phyloP scores from a whole-genome alignment of 2,888 invertebrate genomes.

The Podotricha telesiphe region DNA sequence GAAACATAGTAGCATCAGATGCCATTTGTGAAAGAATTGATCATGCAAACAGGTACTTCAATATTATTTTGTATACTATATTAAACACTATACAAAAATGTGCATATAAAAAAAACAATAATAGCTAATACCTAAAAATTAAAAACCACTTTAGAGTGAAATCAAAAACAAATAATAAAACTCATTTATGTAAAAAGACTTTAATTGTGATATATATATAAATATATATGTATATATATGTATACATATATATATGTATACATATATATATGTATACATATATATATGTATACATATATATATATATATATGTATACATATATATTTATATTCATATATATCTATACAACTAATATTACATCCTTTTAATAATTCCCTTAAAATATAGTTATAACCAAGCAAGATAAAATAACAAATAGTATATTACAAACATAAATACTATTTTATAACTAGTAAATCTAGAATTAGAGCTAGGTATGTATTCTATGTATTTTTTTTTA shows the following conservation, averaged over 20 bases:
- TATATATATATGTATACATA: too few species aligned
- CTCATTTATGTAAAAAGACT: constrained; percentile 29
- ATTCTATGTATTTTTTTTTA: constrained; percentile 23
- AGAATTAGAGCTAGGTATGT: constrained; percentile 37
- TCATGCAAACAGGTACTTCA: constrained; percentile 69
- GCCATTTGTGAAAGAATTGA: constrained; percentile 81
- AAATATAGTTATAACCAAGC: constrained; percentile 32
- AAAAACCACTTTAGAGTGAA: too few species aligned
- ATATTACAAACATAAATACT: constrained; percentile 39
- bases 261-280: too few species aligned
- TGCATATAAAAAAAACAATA: too few species aligned
- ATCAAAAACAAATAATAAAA: neutral
- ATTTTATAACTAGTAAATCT: constrained; percentile 39
- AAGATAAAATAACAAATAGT: constrained; percentile 37
- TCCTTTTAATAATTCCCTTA: constrained; percentile 38
- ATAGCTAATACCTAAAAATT: too few species aligned
- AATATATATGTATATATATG: too few species aligned
- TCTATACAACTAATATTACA: constrained; percentile 37
- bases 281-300: too few species aligned
- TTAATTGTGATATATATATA: constrained; percentile 46
- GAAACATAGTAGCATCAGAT: constrained; percentile 79
- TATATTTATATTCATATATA: too few species aligned
- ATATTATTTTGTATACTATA: neutral
- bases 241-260: too few species aligned
- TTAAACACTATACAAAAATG: too few species aligned